A percentile compares a stretch with the other conserved stretches of the same genome.
Conservation (phyloP, 2,113 vertebrate species). For the Himantopus leucocephalus region DNA sequence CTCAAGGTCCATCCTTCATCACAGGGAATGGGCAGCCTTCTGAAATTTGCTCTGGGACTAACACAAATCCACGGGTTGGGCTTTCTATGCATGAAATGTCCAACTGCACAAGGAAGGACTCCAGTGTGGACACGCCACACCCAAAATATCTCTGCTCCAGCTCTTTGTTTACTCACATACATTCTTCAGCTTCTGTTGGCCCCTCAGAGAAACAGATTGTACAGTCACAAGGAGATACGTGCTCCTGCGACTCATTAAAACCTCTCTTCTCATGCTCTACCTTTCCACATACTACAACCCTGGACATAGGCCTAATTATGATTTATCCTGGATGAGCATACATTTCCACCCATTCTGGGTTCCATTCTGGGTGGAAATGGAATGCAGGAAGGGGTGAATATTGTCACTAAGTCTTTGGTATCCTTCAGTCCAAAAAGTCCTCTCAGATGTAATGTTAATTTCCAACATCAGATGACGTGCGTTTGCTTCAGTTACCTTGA, state of each 20-base stretch:
- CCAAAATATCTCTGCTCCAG: not conserved
- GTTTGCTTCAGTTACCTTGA: not conserved
- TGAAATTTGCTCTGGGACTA: not conserved
- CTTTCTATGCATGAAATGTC: not conserved
- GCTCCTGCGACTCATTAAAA: not conserved
- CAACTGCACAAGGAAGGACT: not conserved
- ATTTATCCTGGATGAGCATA: not conserved
- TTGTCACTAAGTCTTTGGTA: not conserved
- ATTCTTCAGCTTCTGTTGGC: not conserved
- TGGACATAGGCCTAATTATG: not conserved
- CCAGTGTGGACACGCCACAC: not conserved
- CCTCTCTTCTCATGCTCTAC: not conserved
- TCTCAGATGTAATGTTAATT: not conserved
- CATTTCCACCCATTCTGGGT: not conserved
- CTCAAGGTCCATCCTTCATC: not conserved
- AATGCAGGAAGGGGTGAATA: not conserved
- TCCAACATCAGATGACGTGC: accelerated
- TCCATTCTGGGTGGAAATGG: not conserved
- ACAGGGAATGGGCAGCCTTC: not conserved
- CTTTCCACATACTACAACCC: not conserved
- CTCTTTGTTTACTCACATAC: not conserved
- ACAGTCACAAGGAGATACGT: not conserved
- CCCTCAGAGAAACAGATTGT: not conserved
- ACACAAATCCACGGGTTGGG: not conserved
- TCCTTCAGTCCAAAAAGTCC: not conserved